Evolutionary conservation across 2,113 vertebrate genomes (phyloP), one percentile per base, ranked within the genome.

Genomic region (Hyaena hyaena): DNA sequence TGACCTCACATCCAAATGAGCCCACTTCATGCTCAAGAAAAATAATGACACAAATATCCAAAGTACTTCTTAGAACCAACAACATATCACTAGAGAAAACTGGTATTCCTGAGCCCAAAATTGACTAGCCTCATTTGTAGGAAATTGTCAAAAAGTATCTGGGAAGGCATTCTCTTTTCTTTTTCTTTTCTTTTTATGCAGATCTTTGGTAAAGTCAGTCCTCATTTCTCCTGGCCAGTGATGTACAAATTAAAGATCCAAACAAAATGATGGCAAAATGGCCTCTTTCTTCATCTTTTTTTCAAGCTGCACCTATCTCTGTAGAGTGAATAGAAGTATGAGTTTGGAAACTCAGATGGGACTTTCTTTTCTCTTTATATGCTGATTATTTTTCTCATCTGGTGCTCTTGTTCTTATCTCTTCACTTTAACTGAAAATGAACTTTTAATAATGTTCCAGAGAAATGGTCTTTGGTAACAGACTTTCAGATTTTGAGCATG

Each of bases 81-180:
- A 96, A 92, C 86, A 96, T 92, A 95, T 97, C 95, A 98, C 77
- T 92, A 63, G 74, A 98, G 87, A 58, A 82, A 98, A 95, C 5
- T 92, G 48, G 68, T 97, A 61, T 93, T 98, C 93, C 93, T 79
- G 26, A 98, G 87, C 93, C 95, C 97, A 97, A 92, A 97, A 98
- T 95, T 97, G 97, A 97, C 90, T 90, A 98, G 45, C 48, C 65
- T 97, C 31, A 77, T 97, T 96, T 96, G 55, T 19, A 97, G 84
- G 66, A 98, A 98, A 97, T 89, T 96, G 84, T 98, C 97, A 97
- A 96, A 97, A 98, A 96, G 93, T 11, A 94, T 97, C 97, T 96
- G 11, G 23, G 0, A 0, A 0, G 9, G 33, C 55, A 76, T 98
- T 97, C 53, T 96, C 97, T 98, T 86, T 28, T 7, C 21, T 76